phyloP scores from a whole-genome alignment of 2,888 invertebrate species.

The Aphodius granarius region DNA sequence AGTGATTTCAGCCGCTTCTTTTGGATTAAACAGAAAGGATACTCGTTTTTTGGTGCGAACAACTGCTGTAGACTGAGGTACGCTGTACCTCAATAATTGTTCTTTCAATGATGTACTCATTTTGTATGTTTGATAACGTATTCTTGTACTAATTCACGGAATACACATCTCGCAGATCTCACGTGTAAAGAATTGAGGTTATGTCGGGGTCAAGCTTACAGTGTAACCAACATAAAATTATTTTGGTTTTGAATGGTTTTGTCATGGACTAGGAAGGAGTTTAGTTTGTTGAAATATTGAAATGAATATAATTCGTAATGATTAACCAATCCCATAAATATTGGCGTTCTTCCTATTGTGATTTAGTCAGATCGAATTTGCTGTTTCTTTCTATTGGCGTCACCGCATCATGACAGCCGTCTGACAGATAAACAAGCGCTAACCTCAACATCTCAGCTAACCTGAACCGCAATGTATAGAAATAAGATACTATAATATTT shows the following conservation, averaged over 20 bases:
- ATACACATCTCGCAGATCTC: neutral
- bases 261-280: too few species aligned
- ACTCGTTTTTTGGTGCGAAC: constrained; percentile 69
- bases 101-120: constrained; percentile 76
- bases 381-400: neutral
- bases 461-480: too few species aligned
- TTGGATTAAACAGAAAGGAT: constrained; percentile 87
- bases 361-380: too few species aligned
- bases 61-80: constrained; percentile 73
- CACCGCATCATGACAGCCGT: neutral
- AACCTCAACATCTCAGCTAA: too few species aligned
- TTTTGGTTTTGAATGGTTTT: too few species aligned
- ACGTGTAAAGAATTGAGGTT: neutral
- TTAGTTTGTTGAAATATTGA: too few species aligned
- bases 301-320: too few species aligned
- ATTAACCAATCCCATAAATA: too few species aligned
- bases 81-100: constrained; percentile 73
- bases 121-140: constrained; percentile 13
- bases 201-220: too few species aligned
- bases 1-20: constrained; percentile 86
- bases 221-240: too few species aligned
- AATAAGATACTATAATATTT: too few species aligned
- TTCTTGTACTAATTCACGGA: neutral
- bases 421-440: neutral
- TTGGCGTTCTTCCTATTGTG: too few species aligned